Conservation (phyloP, 2,888 invertebrate species). For the Entomobrya proxima region DNA sequence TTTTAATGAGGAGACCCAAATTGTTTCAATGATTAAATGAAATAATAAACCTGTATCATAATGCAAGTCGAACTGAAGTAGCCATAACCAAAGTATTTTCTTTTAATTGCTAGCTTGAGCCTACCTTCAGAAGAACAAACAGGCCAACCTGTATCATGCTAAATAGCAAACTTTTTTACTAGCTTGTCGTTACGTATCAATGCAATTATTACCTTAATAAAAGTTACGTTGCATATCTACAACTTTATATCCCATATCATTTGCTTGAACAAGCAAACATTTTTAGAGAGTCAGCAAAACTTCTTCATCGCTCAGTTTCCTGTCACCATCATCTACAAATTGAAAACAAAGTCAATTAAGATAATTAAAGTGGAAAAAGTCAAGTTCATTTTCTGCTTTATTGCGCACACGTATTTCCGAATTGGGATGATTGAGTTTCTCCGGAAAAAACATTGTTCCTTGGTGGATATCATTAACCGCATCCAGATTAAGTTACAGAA, state of each 20-base stretch:
- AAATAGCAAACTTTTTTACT: too few species aligned
- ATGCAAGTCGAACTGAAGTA: too few species aligned
- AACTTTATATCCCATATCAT: too few species aligned
- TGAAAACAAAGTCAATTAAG: conserved; percentile 6
- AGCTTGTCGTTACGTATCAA: too few species aligned
- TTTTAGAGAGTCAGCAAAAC: background rate
- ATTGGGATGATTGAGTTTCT: background rate
- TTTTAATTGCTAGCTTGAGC: too few species aligned
- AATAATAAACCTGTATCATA: background rate
- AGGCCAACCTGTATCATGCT: too few species aligned
- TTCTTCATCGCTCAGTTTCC: background rate
- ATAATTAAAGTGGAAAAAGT: conserved; percentile 16
- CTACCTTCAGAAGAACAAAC: too few species aligned
- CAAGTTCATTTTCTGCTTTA: background rate
- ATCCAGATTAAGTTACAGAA: background rate
- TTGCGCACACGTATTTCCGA: background rate
- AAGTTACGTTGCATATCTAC: too few species aligned
- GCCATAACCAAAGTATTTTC: too few species aligned
- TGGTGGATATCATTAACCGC: conserved; percentile 1
- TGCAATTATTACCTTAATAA: too few species aligned
- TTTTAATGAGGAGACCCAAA: background rate
- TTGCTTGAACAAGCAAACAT: too few species aligned
- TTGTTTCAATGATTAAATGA: background rate
- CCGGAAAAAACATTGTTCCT: background rate
- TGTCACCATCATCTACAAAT: background rate